Conservation (phyloP, 2,113 vertebrate genomes). For the Phainopepla nitens region DNA sequence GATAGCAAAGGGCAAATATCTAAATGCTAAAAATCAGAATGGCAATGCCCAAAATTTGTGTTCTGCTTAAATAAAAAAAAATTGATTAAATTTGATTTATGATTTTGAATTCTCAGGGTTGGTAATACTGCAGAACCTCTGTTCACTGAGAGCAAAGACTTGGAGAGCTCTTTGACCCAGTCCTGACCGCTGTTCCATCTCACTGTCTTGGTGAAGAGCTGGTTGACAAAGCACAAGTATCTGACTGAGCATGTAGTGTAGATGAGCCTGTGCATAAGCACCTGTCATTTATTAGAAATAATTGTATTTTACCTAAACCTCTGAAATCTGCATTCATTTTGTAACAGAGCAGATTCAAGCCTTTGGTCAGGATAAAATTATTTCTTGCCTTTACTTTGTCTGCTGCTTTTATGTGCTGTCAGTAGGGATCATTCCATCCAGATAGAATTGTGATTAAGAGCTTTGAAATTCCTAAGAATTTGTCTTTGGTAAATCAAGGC, state of each 20-base stretch:
- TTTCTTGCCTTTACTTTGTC: background rate
- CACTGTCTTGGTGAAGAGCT: background rate
- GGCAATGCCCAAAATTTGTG: background rate
- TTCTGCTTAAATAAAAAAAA: background rate
- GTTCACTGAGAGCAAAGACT: background rate
- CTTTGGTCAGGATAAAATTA: background rate
- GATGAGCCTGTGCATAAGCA: background rate
- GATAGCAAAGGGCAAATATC: background rate
- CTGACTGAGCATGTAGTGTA: background rate
- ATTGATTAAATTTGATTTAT: background rate
- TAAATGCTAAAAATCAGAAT: background rate
- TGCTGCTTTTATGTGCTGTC: background rate
- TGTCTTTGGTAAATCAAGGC: background rate
- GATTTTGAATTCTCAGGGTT: background rate
- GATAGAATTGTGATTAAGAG: background rate
- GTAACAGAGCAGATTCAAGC: background rate
- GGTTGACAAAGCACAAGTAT: background rate
- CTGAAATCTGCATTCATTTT: background rate
- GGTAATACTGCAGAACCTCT: background rate
- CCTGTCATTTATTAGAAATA: background rate
- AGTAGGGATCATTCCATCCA: background rate
- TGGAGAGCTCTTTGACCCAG: background rate
- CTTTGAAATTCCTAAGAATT: background rate
- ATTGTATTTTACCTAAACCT: background rate
- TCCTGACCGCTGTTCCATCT: background rate